Conservation (phyloP, 1,140 invertebrate genomes). For the Microplitis mediator region DNA sequence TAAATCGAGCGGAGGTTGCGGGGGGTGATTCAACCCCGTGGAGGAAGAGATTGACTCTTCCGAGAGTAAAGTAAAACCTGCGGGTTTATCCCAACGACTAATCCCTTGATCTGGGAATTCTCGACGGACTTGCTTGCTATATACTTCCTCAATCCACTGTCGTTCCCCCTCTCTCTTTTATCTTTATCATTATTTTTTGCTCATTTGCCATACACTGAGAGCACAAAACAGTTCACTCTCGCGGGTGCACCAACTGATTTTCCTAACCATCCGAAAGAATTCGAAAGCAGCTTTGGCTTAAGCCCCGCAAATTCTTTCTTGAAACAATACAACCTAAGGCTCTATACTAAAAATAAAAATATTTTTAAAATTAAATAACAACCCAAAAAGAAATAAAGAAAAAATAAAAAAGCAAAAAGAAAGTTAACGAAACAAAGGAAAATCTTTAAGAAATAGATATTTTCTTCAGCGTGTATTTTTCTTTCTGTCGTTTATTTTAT, state of each 20-base stretch:
- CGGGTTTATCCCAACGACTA: constrained; percentile 3
- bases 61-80: constrained; percentile 1
- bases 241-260: not conserved
- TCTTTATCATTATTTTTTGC: not conserved
- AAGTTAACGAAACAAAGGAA: too few species aligned
- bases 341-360: not conserved
- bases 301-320: constrained; percentile 1
- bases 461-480: not conserved
- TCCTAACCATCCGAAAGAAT: constrained; percentile 13
- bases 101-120: constrained; percentile 17
- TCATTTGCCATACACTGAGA: not conserved
- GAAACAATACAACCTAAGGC: not conserved
- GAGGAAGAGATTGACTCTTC: not conserved
- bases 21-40: not conserved
- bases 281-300: constrained; percentile 5
- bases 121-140: not conserved
- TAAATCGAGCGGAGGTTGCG: too few species aligned
- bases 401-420: too few species aligned
- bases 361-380: not conserved
- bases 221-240: not conserved
- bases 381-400: too few species aligned
- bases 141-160: not conserved
- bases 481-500: not conserved
- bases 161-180: not conserved
- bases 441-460: not conserved